Base-by-base conservation (phyloP, 2,888 invertebrate genomes). In the Baronia brevicornis region DNA sequence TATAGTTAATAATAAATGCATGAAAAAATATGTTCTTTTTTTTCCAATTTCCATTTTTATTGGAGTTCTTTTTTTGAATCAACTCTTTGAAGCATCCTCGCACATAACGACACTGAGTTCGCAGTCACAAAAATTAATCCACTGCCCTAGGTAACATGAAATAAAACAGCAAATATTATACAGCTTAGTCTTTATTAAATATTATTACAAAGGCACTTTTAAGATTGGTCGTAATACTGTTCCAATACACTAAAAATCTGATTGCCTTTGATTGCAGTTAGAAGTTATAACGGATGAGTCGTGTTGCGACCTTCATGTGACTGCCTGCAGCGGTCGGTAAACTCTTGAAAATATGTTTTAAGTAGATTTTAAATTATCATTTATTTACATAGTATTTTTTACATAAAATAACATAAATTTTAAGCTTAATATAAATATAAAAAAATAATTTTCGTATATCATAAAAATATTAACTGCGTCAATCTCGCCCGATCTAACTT, bases 171-270 rank as follows among this genome's bases (percentile, higher is more conserved):
- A 11, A 13, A 23, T 28, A n/a, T n/a, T n/a, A 38, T 28, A 34
- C 42, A 40, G 51, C 44, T 50, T 57, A 45, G 64, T 65, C 59
- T 72, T 64, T 75, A 75, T 74, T 71, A 67, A 67, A 70, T 64
- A 72, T 66, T 64, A 72, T 67, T 69, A 63, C 60, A 69, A 70
- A 77, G 75, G 75, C 77, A 75, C 75, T 71, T 62, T n/a, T 60
- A 61, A 60, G 54, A 59, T 57, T 49, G 54, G 52, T 55, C 51
- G 49, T 68, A 72, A 70, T 69, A 71, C 69, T 68, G 70, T 53
- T 59, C 54, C 56, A 54, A 43, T 45, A 46, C 27, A 28, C 6
- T 17, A 24, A 24, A 31, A 22, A 28, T 20, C 20, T 24, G 21
- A 20, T 29, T 26, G 36, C 36, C 36, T 36, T 36, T 21, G 36